phyloP scores from a whole-genome alignment of 2,797 vertebrate genomes.

The Neopelma chrysocephalum region DNA sequence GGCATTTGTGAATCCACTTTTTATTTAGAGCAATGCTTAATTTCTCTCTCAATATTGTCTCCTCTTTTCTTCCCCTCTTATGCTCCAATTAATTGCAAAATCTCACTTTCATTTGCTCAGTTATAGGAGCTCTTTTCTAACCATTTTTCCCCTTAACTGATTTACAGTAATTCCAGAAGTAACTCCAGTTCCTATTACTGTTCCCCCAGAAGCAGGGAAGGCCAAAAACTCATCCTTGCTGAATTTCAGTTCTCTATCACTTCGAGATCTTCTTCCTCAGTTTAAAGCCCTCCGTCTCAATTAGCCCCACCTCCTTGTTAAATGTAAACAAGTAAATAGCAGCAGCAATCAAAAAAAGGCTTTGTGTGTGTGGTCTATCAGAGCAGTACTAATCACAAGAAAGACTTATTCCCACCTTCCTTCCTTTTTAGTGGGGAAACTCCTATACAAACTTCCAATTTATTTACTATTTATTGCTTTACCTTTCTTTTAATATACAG shows the following conservation, averaged over 20 bases:
- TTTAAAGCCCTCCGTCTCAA: not conserved
- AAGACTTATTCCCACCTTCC: not conserved
- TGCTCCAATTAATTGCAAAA: not conserved
- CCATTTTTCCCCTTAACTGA: slow-evolving; percentile 5
- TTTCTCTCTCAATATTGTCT: not conserved
- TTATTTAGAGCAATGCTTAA: not conserved
- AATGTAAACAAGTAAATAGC: not conserved
- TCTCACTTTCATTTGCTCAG: not conserved
- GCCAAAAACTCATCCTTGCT: not conserved
- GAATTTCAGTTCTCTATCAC: not conserved
- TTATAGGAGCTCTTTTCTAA: not conserved
- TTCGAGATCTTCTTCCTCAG: not conserved
- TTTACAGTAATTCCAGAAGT: not conserved
- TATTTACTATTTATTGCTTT: not conserved
- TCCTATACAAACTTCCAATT: not conserved
- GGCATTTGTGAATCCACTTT: not conserved
- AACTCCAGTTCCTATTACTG: not conserved
- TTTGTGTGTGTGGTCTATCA: rapidly evolving
- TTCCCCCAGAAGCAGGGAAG: not conserved
- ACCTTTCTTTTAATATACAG: not conserved
- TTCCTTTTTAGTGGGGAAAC: not conserved
- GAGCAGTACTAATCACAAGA: not conserved
- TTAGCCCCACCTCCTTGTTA: not conserved
- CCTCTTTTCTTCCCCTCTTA: not conserved
- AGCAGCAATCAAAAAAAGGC: not conserved